Evolutionary conservation across 2,888 invertebrate genomes (phyloP), one percentile per base, ranked within the genome.

Genomic region (Drosophila engyochracea): DNA sequence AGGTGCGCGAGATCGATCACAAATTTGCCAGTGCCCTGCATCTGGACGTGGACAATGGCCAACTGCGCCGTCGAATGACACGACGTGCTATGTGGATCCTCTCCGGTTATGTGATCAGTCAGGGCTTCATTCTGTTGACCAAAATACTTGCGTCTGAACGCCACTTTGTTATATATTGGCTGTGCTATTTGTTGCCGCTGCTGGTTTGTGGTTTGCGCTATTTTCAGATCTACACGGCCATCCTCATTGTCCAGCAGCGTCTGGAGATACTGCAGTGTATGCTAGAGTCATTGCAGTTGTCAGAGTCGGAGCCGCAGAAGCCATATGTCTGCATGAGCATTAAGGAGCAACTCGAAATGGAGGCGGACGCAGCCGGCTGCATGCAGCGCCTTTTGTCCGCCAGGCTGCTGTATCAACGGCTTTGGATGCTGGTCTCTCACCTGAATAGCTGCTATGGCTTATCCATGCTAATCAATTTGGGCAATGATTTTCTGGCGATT

Each of bases 401-500:
- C 22, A 83, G 93, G 1, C 79, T 91, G 47, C 70, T 93, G 1
- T 93, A 93, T 61, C 91, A 93, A 76, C 91, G 91, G 14, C 64
- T 93, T 5, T 93, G 92, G 92, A 76, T 86, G 14, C 14, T 92
- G 44, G 90, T 87, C 4, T 76, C 74, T 6, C 71, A 90, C 12
- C 22, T 93, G 0, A 93, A 93, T 75, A 79, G 81, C 12, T 86
- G 85, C 64, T 92, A 85, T 70, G 93, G 93, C 1, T 52, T 92
- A 0, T 93, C 93, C 6, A 85, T 93, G 78, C 78, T 93, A 12
- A 70, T 92, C 0, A 92, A 91, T 66, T 81, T 93, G 64, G 92
- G 90, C 70, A 93, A 93, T 69, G 93, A 93, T 76, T 93, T 93
- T 63, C 70, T 93, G 59, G 85, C 92, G 33, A 90, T 93, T 0